Base-by-base conservation (phyloP, 2,113 vertebrate species). In the Jaculus jaculus region DNA sequence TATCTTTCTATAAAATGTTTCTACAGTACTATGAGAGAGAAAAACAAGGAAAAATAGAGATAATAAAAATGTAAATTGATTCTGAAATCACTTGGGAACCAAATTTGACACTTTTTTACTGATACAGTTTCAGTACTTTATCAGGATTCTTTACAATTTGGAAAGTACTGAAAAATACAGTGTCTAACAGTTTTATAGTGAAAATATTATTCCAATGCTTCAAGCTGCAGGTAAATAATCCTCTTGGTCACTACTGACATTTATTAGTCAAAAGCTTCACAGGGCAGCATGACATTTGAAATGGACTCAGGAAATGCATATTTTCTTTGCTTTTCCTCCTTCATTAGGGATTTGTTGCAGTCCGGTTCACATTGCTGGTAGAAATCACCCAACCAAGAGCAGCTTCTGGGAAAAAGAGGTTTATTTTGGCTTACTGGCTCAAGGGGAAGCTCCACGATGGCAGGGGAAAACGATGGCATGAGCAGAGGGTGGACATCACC, bases 11-110 rank as follows among this genome's bases (percentile, higher is more conserved):
- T 47, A 6, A 6, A 47, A 47, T 47, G 15, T 54, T 54, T 54
- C 54, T 54, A 54, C 11, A 7, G 11, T 54, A 54, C 54, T 54
- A 54, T 8, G n/a, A 74, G 7, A 20, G 2, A 26, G 61, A 74
- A 15, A 72, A 1, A 30, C 18, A 3, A 1, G 39, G 2, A 5
- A 23, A 23, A 0, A 54, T 5, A 11, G 0, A 24, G 8, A 69
- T 15, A 73, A 54, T 54, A 8, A 54, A 54, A 54, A 54, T 54
- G 13, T 54, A 11, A 42, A 7, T 17, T 17, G 20, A 54, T 68
- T 30, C 28, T 68, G 65, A 66, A 13, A 32, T 23, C 37, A 37
- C 6, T 18, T 34, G 15, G 74, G 18, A 61, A 23, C 15, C 21
- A 21, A 77, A 37, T 63, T 75, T 61, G 34, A 68, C 69, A 91